Conservation (phyloP, 1,140 invertebrate genomes). For the Gryon sp. region DNA sequence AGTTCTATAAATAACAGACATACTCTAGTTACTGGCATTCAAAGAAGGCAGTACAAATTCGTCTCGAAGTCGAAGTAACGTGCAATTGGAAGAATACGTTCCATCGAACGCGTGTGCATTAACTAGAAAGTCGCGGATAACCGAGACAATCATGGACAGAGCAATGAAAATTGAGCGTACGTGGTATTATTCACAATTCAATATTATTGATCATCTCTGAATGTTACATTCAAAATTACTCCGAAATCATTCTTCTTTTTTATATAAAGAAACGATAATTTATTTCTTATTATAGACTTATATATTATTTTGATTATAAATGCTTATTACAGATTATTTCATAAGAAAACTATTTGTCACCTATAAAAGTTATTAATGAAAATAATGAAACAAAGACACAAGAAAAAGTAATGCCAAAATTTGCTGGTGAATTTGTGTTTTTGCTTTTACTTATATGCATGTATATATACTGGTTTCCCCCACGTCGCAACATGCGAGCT, state of each 20-base stretch:
- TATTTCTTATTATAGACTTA: no score
- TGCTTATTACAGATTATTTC: no score
- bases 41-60: slow-evolving; percentile 13
- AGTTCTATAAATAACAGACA: slow-evolving; percentile 1
- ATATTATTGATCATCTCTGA: slow-evolving; percentile 32
- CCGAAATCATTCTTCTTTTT: slow-evolving; percentile 7
- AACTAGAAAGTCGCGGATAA: slow-evolving; percentile 54
- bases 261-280: slow-evolving; percentile 11
- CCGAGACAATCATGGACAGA: slow-evolving; percentile 35
- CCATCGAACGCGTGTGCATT: slow-evolving; percentile 39
- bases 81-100: slow-evolving; percentile 52
- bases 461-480: slow-evolving; percentile 46
- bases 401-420: no score
- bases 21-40: slow-evolving; percentile 9
- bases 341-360: neutral
- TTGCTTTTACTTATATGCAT: slow-evolving; percentile 19
- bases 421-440: slow-evolving; percentile 23
- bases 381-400: neutral
- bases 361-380: no score
- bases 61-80: slow-evolving; percentile 29
- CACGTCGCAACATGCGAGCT: slow-evolving; percentile 67
- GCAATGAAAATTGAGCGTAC: slow-evolving; percentile 17
- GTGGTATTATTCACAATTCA: slow-evolving; percentile 31
- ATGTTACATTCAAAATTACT: slow-evolving; percentile 11
- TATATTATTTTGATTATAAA: no score